Evolutionary conservation across 2,888 invertebrate species (phyloP), one percentile per base, ranked within the genome.

Genomic region (Eristalis tenax): DNA sequence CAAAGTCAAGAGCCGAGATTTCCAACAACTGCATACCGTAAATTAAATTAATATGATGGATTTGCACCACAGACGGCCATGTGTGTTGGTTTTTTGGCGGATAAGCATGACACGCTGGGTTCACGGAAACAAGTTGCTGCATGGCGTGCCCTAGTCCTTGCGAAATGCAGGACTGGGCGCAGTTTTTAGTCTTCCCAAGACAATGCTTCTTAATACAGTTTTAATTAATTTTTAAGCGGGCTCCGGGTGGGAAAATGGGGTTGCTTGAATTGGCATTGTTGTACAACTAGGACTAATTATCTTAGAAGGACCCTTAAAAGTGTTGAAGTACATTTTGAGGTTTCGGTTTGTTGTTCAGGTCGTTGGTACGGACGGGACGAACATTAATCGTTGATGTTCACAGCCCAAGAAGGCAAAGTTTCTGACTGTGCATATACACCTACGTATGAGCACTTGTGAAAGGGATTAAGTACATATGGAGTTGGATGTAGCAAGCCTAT

Each of bases 141-240:
- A 86, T 83, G 71, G 78, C 65, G 43, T 56, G 70, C 78, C 78
- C 74, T 79, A 86, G 78, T 70, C 78, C 78, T 73, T 50, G 74
- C 78, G 64, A 78, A 80, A 74, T 85, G 77, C 83, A 61, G 57
- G 71, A 59, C 70, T 57, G 56, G 71, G 78, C 83, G 78, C 83
- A 83, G 75, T 86, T 86, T 78, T 86, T 74, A 78, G 86, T 83
- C 74, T 75, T 74, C 65, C 66, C 63, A 74, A 83, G 74, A 74
- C 75, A 83, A 59, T 78, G 70, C 70, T 86, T 86, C 86, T 83
- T 83, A 70, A 86, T 78, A 83, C 79, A 66, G 63, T 75, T 86
- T 82, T 86, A 83, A 86, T 86, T 83, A 86, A 75, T 83, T 86
- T 83, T 69, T 68, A 75, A 86, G 78, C 61, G 70, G 64, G 85